Conservation (phyloP, 1,140 invertebrate species). For the Tigriopus japonicus region DNA sequence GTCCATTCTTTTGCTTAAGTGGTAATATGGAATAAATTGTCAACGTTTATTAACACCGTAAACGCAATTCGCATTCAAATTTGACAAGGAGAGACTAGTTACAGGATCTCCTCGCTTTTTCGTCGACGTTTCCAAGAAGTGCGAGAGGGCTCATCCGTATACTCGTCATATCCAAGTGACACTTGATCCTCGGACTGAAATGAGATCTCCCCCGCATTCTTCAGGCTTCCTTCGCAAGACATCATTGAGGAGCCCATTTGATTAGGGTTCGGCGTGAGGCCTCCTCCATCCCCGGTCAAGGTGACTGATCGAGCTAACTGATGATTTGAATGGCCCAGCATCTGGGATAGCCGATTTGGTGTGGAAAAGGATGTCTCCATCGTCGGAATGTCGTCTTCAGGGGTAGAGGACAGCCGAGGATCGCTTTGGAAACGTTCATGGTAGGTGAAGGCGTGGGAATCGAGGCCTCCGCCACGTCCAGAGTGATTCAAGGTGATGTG, state of each 20-base stretch:
- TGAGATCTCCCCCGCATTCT: too few relatives aligned
- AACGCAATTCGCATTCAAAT: too few relatives aligned
- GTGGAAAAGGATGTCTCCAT: slow-evolving; percentile 3
- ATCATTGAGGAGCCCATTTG: not conserved
- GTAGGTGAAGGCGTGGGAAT: not conserved
- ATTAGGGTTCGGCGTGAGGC: not conserved
- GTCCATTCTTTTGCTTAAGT: too few relatives aligned
- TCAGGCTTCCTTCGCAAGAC: not conserved
- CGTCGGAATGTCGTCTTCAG: not conserved
- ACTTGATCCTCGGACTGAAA: not conserved
- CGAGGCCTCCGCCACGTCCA: not conserved
- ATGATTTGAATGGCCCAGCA: not conserved
- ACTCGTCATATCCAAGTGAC: slow-evolving; percentile 1
- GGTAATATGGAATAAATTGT: too few relatives aligned
- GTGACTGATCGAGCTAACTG: not conserved
- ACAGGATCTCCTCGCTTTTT: not conserved
- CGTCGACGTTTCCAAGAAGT: not conserved
- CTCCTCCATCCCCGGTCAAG: not conserved
- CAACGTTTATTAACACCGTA: too few relatives aligned
- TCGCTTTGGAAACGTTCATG: not conserved
- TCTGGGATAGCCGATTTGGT: not conserved
- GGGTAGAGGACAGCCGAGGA: not conserved
- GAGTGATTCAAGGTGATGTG: not conserved
- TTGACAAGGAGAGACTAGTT: not conserved
- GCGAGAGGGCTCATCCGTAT: not conserved